A percentile compares a stretch with the other conserved stretches of the same genome.
These are phyloP conservation scores for Arrhamphus sclerolepis DNA, from an alignment of 2,797 vertebrate genomes.

Conservation along the genomic window DNA sequence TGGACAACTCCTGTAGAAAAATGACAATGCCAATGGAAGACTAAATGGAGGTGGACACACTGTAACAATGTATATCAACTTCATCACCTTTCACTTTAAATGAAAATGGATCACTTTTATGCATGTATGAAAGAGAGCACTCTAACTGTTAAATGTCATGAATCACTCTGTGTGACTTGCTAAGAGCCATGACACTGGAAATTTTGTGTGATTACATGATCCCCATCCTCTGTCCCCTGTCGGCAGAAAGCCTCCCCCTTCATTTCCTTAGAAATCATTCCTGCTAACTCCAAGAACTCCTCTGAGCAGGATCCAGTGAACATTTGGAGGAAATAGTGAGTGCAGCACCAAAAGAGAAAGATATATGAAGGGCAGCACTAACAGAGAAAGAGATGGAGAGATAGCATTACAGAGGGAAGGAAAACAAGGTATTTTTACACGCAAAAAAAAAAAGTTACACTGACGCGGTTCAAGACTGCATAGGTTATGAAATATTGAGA, in stretches of 20 bases:
- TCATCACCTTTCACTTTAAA: no score
- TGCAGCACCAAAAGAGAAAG: conserved; percentile 29
- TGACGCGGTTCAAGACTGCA: conserved; percentile 19
- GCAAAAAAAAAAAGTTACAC: conserved; percentile 12
- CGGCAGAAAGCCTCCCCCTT: conserved; percentile 25
- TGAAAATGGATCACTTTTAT: no score
- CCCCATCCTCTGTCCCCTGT: conserved; percentile 21
- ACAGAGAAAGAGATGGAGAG: background rate
- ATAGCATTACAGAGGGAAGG: no score
- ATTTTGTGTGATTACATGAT: conserved; percentile 29
- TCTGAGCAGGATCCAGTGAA: conserved; percentile 43
- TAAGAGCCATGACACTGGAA: conserved; percentile 10
- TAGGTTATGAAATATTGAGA: conserved; percentile 25
- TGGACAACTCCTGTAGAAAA: no score
- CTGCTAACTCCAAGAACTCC: conserved; percentile 47
- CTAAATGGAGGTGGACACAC: no score
- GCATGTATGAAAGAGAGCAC: no score
- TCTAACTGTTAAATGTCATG: background rate
- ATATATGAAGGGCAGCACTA: conserved; percentile 27
- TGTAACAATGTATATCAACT: no score
- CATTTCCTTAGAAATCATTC: conserved; percentile 40
- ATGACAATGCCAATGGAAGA: no score
- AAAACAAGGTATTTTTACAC: conserved; percentile 12
- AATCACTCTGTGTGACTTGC: conserved; percentile 39
- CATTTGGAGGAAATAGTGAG: conserved; percentile 52